phyloP scores from a whole-genome alignment of 1,140 invertebrate genomes.

The Nixonia krombeini region DNA sequence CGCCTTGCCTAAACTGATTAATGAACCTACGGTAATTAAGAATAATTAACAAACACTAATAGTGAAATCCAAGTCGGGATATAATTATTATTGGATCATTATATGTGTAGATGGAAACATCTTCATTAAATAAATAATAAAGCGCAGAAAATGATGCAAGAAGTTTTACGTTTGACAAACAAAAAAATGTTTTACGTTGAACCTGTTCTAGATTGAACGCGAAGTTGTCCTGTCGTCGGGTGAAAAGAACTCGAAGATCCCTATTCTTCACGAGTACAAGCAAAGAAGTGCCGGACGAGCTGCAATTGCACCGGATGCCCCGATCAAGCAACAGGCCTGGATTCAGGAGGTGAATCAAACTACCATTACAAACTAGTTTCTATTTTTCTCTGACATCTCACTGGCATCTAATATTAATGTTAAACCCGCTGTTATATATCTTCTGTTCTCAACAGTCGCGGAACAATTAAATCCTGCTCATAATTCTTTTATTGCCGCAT shows the following conservation, averaged over 20 bases:
- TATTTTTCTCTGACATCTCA: slow-evolving; percentile 15
- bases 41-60: too few species aligned
- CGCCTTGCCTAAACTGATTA: too few species aligned
- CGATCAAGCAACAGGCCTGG: slow-evolving; percentile 77
- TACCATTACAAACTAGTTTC: slow-evolving; percentile 36
- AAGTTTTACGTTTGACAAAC: neutral
- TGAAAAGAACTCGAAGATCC: slow-evolving; percentile 83
- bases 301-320: slow-evolving; percentile 80
- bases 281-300: slow-evolving; percentile 73
- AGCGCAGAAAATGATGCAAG: slow-evolving; percentile 11
- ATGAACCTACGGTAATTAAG: too few species aligned
- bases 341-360: slow-evolving; percentile 67
- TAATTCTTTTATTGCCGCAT: too few species aligned
- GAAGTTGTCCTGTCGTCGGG: slow-evolving; percentile 79
- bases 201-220: slow-evolving; percentile 77
- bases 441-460: too few species aligned
- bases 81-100: too few species aligned
- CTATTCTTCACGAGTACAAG: slow-evolving; percentile 80
- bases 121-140: too few species aligned
- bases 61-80: too few species aligned
- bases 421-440: neutral
- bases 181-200: too few species aligned
- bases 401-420: slow-evolving; percentile 1
- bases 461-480: too few species aligned
- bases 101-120: too few species aligned